Percentiles rank a stretch among this genome's conserved stretches.
phyloP scores from a whole-genome alignment of 1,140 invertebrate genomes.

The Magallana ariakensis region DNA sequence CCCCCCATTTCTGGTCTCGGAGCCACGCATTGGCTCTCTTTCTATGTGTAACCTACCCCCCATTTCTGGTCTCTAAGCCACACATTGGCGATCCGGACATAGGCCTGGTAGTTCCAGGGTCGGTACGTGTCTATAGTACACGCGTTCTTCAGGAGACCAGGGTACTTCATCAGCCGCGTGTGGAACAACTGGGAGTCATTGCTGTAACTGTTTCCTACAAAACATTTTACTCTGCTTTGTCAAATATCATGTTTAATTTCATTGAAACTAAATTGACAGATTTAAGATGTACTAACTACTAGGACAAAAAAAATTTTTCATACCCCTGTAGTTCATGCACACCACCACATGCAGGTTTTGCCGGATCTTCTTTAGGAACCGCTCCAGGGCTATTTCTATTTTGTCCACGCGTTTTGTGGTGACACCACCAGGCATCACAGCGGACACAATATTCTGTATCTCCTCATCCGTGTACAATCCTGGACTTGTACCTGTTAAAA shows the following conservation, averaged over 20 bases:
- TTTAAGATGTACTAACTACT: no score
- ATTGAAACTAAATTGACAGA: no score
- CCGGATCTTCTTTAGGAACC: constrained; percentile 73
- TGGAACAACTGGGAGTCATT: constrained; percentile 69
- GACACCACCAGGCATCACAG: constrained; percentile 78
- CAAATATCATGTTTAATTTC: no score
- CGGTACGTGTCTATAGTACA: constrained; percentile 73
- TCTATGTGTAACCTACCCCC: constrained; percentile 69
- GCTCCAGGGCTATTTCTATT: constrained; percentile 76
- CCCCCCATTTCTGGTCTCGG: no score
- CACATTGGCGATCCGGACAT: constrained; percentile 68
- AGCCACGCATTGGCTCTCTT: no score
- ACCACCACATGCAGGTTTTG: constrained; percentile 78
- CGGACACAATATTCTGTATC: constrained; percentile 73
- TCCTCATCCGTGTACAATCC: constrained; percentile 76
- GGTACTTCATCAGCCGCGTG: constrained; percentile 65
- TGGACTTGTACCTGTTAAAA: constrained; percentile 72
- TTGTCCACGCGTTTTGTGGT: constrained; percentile 76
- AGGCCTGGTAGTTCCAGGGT: constrained; percentile 74
- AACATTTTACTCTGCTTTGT: not conserved
- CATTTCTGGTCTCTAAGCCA: constrained; percentile 74
- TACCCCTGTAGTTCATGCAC: constrained; percentile 76
- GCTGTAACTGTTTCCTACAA: constrained; percentile 69
- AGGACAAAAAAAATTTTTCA: not conserved
- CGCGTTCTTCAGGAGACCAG: constrained; percentile 71